phyloP scores from a whole-genome alignment of 2,113 vertebrate species.

The Charina bottae region DNA sequence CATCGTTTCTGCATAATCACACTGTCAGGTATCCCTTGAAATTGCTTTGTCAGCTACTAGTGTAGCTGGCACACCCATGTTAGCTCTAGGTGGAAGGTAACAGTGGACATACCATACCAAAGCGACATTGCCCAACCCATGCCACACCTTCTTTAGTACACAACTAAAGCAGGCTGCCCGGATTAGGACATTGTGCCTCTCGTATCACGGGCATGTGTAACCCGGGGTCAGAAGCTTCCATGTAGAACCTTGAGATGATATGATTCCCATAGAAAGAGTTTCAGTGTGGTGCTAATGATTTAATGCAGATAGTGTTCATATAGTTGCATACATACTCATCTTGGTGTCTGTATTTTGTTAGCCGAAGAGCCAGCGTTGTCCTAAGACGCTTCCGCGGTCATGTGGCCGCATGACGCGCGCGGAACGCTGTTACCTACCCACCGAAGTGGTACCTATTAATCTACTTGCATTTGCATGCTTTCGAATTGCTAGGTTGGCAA shows the following conservation, averaged over 20 bases:
- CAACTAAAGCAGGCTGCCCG: background rate
- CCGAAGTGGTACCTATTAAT: too few relatives aligned
- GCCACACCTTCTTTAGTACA: background rate
- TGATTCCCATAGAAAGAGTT: background rate
- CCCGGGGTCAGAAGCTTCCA: background rate
- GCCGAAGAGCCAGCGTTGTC: too few relatives aligned
- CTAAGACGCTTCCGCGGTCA: too few relatives aligned
- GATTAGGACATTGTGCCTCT: background rate
- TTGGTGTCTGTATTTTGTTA: background rate
- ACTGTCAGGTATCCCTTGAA: background rate
- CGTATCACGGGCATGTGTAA: background rate
- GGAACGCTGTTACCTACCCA: too few relatives aligned
- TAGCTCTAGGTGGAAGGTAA: background rate
- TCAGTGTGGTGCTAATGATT: background rate
- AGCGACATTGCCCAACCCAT: background rate
- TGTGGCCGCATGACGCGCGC: too few relatives aligned
- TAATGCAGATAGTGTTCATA: background rate
- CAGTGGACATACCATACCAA: background rate
- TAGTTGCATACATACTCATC: background rate
- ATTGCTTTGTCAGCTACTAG: background rate
- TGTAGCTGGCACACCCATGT: background rate
- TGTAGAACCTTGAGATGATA: background rate
- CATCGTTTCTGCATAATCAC: background rate
- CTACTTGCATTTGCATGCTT: too few relatives aligned
- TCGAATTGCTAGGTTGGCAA: too few relatives aligned